These are phyloP conservation scores for Scopus umbretta DNA, from an alignment of 2,113 vertebrate species.

Conservation along the genomic window DNA sequence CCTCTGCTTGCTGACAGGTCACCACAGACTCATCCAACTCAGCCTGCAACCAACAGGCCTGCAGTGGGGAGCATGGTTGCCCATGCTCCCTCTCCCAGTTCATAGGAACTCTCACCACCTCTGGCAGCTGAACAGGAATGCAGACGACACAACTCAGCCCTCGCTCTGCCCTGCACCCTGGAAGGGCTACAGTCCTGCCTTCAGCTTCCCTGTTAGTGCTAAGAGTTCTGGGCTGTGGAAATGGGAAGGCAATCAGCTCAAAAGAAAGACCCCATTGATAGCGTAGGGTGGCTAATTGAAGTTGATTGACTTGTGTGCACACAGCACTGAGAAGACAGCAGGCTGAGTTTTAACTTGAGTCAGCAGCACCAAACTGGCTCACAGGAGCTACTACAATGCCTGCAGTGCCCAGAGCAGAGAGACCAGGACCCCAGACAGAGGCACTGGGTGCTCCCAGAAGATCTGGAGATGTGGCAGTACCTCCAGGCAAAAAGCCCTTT, in stretches of 20 bases:
- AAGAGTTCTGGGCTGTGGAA: too few species aligned
- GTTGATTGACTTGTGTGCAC: neutral
- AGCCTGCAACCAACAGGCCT: neutral
- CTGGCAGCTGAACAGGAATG: rapidly evolving
- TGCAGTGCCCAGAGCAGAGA: neutral
- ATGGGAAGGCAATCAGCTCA: neutral
- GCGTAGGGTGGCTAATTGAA: neutral
- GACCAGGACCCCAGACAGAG: rapidly evolving
- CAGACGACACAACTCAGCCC: neutral
- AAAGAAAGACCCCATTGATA: neutral
- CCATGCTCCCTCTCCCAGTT: rapidly evolving
- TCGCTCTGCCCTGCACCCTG: rapidly evolving
- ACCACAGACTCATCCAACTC: neutral
- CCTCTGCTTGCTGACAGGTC: neutral
- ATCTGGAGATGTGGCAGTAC: too few species aligned
- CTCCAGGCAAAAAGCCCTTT: neutral
- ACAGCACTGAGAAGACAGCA: neutral
- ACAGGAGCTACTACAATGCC: neutral
- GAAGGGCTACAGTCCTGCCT: neutral
- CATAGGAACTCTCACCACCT: rapidly evolving
- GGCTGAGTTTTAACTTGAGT: neutral
- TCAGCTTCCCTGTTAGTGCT: rapidly evolving
- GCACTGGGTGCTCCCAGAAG: neutral
- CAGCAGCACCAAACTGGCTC: neutral
- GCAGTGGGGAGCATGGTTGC: rapidly evolving